Percentiles rank a stretch among this genome's conserved stretches.
phyloP scores from a whole-genome alignment of 2,888 invertebrate genomes.

The Hyppa rectilinea region DNA sequence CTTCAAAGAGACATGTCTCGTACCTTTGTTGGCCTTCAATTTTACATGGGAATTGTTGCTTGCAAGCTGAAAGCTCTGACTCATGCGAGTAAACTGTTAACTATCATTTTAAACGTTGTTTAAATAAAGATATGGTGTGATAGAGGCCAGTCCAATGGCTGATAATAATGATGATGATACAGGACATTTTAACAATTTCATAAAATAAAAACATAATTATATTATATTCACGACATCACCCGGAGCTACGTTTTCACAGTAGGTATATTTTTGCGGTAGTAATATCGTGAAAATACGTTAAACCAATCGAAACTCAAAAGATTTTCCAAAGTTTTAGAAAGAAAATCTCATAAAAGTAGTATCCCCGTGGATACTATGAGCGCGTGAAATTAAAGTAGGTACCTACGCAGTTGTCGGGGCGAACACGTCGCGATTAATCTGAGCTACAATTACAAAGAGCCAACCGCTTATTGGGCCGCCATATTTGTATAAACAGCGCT shows the following conservation, averaged over 20 bases:
- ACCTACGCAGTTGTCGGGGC: conserved; percentile 64
- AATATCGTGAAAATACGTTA: not conserved
- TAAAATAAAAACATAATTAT: not conserved
- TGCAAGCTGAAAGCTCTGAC: conserved; percentile 58
- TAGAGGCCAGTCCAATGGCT: conserved; percentile 31
- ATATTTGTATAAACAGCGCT: conserved; percentile 77
- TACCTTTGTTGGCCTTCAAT: conserved; percentile 67
- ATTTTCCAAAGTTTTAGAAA: not conserved
- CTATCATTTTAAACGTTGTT: conserved; percentile 47
- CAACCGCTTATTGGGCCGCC: conserved; percentile 72
- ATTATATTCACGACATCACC: not conserved
- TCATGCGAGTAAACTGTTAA: conserved; percentile 43
- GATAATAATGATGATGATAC: conserved; percentile 27
- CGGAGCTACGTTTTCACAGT: no score
- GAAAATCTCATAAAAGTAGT: conserved; percentile 22
- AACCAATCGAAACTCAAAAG: not conserved
- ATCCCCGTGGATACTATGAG: conserved; percentile 18
- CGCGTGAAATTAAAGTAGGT: conserved; percentile 73
- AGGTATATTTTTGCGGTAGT: not conserved
- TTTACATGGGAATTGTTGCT: conserved; percentile 67
- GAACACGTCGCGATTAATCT: conserved; percentile 68
- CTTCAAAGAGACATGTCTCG: conserved; percentile 72
- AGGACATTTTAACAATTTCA: not conserved
- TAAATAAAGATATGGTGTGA: conserved; percentile 43
- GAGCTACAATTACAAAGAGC: conserved; percentile 76